Percentiles rank a stretch among this genome's conserved stretches.
These are phyloP conservation scores for Notiomystis cincta DNA, from an alignment of 2,113 vertebrate genomes.

Conservation along the genomic window DNA sequence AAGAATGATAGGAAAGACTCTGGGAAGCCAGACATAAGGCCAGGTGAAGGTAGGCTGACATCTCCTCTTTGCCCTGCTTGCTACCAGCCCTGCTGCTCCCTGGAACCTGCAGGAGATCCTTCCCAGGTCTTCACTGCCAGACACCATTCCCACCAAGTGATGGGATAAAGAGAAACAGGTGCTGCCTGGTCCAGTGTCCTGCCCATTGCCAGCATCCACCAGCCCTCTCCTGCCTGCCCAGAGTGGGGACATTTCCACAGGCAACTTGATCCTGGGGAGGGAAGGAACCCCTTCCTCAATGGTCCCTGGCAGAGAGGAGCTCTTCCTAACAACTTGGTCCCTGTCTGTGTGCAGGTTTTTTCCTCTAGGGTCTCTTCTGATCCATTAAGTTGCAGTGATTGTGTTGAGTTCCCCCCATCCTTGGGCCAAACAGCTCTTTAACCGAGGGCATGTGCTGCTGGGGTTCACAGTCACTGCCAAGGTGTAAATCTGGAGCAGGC, in stretches of 20 bases:
- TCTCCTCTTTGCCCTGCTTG: neutral
- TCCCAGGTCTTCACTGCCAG: neutral
- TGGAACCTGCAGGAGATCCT: neutral
- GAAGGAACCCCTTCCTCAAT: neutral
- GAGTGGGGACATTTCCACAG: neutral
- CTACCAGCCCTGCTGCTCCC: neutral
- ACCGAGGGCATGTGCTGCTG: neutral
- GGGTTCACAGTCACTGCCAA: neutral
- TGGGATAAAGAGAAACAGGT: too few relatives aligned
- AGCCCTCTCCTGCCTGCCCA: neutral
- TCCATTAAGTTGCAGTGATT: neutral
- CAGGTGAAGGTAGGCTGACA: slow-evolving; percentile 38
- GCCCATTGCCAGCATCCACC: neutral
- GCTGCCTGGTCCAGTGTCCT: rapidly evolving
- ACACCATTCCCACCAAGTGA: rapidly evolving
- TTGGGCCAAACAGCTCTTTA: neutral
- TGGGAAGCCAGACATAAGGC: slow-evolving; percentile 32
- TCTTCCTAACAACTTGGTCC: neutral
- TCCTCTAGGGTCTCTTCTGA: neutral
- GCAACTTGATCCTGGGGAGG: neutral
- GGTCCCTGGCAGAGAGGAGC: neutral
- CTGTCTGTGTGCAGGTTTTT: neutral
- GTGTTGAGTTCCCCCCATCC: neutral
- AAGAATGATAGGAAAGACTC: slow-evolving; percentile 70
- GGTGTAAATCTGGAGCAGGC: neutral